Percentiles rank a stretch among this genome's conserved stretches.
Conservation (phyloP, 2,888 invertebrate species). For the Loripinus fragilis region DNA sequence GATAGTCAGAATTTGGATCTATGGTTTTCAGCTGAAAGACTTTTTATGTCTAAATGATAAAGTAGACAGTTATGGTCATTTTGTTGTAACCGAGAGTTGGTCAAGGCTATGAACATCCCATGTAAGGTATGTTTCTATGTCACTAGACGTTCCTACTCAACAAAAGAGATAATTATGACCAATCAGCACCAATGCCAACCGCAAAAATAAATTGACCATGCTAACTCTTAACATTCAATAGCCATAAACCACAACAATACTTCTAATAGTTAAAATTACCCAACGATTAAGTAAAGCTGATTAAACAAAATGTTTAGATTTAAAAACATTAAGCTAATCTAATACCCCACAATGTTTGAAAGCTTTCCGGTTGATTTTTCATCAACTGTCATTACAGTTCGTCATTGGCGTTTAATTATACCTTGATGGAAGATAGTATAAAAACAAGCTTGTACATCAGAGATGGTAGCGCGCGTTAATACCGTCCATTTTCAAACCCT, state of each 20-base stretch:
- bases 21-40: too few species aligned
- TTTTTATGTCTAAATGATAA: neutral
- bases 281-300: conserved; percentile 3
- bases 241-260: neutral
- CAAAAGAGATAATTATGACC: neutral
- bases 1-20: too few species aligned
- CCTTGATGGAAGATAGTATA: too few species aligned
- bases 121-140: too few species aligned
- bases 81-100: too few species aligned
- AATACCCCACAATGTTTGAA: neutral
- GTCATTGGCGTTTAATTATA: too few species aligned
- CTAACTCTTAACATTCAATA: neutral
- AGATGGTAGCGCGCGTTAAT: too few species aligned
- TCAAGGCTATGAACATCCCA: too few species aligned
- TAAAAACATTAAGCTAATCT: neutral
- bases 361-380: neutral
- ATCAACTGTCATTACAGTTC: neutral
- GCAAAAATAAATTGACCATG: conserved; percentile 8
- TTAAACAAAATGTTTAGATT: neutral
- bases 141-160: too few species aligned
- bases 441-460: too few species aligned
- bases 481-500: too few species aligned
- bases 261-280: neutral
- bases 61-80: too few species aligned
- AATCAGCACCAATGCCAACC: neutral